Percentiles rank a stretch among this genome's conserved stretches.
Evolutionary conservation across 2,113 vertebrate species (phyloP).

Genomic region (Potamarius usumacintae): DNA sequence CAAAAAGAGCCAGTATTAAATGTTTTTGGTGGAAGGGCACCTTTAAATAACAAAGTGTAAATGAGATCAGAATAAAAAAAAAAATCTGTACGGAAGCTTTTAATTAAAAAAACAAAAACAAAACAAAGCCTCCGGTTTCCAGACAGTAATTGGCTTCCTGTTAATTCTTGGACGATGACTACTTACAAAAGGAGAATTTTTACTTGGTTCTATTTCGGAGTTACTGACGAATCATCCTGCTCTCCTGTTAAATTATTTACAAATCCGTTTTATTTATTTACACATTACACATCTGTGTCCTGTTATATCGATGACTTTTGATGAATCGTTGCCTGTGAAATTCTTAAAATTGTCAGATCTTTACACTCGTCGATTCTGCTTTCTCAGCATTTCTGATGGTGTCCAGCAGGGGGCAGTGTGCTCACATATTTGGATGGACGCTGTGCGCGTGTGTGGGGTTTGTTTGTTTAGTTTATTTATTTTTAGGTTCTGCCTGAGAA

Average conservation of each 20-base stretch:
- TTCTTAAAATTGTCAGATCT: background rate
- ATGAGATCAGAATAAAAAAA: no score
- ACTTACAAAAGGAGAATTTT: no score
- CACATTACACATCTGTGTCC: background rate
- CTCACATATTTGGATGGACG: background rate
- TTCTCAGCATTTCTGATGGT: background rate
- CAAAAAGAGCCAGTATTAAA: no score
- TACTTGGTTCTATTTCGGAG: background rate
- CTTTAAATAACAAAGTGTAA: no score
- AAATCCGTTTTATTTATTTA: background rate
- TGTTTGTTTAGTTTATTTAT: background rate
- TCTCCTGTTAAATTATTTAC: background rate
- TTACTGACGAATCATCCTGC: background rate
- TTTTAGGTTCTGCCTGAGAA: background rate
- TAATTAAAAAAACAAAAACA: no score
- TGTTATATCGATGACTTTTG: background rate
- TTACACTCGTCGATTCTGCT: background rate
- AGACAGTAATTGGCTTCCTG: background rate
- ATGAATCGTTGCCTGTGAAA: background rate
- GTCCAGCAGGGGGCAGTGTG: conserved; percentile 66
- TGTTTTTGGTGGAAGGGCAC: no score
- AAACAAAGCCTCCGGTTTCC: no score
- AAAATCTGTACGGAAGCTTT: no score
- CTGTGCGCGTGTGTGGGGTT: background rate
- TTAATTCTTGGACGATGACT: background rate